These are phyloP conservation scores for Panthera leo DNA, from an alignment of 2,113 vertebrate species.

Conservation along the genomic window DNA sequence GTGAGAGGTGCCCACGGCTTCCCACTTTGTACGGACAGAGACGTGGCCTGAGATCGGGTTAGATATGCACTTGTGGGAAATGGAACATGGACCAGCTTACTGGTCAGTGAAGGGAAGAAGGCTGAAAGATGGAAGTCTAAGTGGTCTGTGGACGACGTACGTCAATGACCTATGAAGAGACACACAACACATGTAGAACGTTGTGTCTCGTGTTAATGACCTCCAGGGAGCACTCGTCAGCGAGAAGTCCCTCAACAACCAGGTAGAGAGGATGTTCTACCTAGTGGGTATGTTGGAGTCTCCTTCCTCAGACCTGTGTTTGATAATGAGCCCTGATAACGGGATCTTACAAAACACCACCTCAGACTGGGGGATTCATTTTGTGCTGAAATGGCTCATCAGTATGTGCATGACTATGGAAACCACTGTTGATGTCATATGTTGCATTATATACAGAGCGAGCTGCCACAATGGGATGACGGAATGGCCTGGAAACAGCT, in stretches of 20 bases:
- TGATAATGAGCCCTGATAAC: not conserved
- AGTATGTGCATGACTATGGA: not conserved
- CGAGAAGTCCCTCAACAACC: not conserved
- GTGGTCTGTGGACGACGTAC: not conserved
- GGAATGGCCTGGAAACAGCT: not conserved
- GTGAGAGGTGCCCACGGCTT: not conserved
- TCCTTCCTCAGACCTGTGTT: not conserved
- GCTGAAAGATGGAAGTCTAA: not conserved
- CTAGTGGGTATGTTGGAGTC: not conserved
- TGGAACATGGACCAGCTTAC: not conserved
- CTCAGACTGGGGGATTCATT: not conserved
- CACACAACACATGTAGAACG: not conserved
- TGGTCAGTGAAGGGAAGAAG: not conserved
- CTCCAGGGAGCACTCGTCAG: not conserved
- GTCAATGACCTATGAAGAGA: not conserved
- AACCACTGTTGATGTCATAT: not conserved
- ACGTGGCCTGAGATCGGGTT: not conserved
- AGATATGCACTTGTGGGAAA: too few species aligned
- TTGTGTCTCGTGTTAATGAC: not conserved
- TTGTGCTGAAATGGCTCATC: not conserved
- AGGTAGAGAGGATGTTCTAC: not conserved
- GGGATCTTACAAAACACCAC: not conserved
- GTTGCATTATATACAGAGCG: not conserved
- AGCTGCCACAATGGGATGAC: too few species aligned
- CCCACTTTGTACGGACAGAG: not conserved